These are phyloP conservation scores for Auanema freiburgensis DNA, from an alignment of 2,888 invertebrate genomes.

Conservation along the genomic window DNA sequence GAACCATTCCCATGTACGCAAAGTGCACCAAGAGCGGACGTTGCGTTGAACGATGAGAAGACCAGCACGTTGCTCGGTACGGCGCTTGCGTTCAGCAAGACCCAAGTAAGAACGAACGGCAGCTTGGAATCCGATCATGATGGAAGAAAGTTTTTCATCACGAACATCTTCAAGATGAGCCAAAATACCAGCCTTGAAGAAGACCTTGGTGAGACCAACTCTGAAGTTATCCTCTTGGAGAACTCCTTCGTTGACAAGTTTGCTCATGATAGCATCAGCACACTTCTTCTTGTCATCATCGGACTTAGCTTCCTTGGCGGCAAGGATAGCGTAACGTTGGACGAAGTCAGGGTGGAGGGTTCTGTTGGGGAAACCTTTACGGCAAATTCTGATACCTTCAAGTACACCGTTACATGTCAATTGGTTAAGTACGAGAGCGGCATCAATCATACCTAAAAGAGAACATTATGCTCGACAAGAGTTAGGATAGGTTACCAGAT, in stretches of 20 bases:
- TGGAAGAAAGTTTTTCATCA: conserved; percentile 91
- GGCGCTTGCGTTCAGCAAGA: conserved; percentile 53
- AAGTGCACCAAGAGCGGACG: conserved; percentile 55
- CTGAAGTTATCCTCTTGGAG: conserved; percentile 61
- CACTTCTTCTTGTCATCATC: conserved; percentile 24
- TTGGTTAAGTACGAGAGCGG: conserved; percentile 96
- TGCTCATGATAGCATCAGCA: conserved; percentile 76
- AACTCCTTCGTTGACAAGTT: conserved; percentile 75
- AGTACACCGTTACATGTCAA: conserved; percentile 99
- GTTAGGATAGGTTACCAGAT: conserved; percentile 58
- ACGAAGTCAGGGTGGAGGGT: conserved; percentile 99
- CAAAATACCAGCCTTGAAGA: conserved; percentile 84
- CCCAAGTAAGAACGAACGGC: conserved; percentile 54
- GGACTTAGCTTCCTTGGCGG: conserved; percentile 76
- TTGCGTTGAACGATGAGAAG: conserved; percentile 55
- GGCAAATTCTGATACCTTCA: conserved; percentile 99
- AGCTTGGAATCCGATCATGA: conserved; percentile 87
- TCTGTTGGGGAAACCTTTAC: conserved; percentile 99
- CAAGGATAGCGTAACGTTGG: conserved; percentile 99
- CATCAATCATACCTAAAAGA: conserved; percentile 85
- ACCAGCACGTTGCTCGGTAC: conserved; percentile 72
- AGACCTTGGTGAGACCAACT: conserved; percentile 63
- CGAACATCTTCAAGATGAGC: conserved; percentile 99
- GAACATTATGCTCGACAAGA: conserved; percentile 5
- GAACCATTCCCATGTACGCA: conserved; percentile 81